phyloP scores from a whole-genome alignment of 1,140 invertebrate species.

The Saxidomus purpurata region DNA sequence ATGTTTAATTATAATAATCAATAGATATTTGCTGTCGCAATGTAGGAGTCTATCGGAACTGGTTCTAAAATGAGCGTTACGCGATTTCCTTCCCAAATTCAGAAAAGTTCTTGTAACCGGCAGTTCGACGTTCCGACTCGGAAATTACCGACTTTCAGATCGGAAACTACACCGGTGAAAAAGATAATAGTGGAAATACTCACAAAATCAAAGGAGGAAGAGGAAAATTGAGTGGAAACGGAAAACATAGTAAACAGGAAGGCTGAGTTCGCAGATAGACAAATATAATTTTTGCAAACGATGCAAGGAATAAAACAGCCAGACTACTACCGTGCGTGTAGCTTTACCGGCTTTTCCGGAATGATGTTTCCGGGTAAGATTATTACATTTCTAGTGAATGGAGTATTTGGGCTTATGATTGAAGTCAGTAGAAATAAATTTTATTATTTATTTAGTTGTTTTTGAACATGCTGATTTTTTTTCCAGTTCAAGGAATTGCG shows the following conservation, averaged over 20 bases:
- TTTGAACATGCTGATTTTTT: no score
- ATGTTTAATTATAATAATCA: conserved; percentile 61
- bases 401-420: background rate
- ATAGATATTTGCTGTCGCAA: conserved; percentile 60
- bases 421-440: no score
- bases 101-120: conserved; percentile 63
- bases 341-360: conserved; percentile 75
- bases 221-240: conserved; percentile 64
- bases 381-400: background rate
- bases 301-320: conserved; percentile 78
- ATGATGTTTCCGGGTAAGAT: conserved; percentile 77
- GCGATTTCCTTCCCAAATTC: conserved; percentile 67
- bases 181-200: conserved; percentile 64
- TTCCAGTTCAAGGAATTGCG: no score
- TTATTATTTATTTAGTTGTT: no score
- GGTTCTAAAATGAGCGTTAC: conserved; percentile 64
- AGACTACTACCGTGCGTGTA: conserved; percentile 77
- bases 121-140: conserved; percentile 56
- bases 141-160: conserved; percentile 63
- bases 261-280: conserved; percentile 53
- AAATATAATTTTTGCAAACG: conserved; percentile 60
- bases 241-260: conserved; percentile 59
- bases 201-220: conserved; percentile 54
- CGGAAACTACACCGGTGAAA: conserved; percentile 57
- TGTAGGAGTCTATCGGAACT: conserved; percentile 63